Percentiles rank a stretch among this genome's conserved stretches.
Evolutionary conservation across 1,140 invertebrate genomes (phyloP).

Genomic region (Plectrocnemia conspersa): DNA sequence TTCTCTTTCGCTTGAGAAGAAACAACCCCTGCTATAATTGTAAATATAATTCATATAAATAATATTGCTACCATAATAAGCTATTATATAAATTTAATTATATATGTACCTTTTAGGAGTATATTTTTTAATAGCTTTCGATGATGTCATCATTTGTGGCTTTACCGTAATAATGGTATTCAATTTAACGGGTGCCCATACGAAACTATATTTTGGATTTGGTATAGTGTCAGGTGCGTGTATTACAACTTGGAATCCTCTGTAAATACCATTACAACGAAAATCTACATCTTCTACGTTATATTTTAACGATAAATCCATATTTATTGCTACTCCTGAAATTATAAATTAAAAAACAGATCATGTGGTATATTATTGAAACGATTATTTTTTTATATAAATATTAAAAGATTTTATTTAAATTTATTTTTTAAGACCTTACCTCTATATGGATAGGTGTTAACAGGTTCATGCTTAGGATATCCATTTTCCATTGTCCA

Average conservation of each 20-base stretch:
- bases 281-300: slow-evolving; percentile 1
- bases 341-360: neutral
- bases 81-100: no score
- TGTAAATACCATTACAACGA: neutral
- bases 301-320: neutral
- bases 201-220: slow-evolving; percentile 54
- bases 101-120: slow-evolving; percentile 44
- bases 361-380: no score
- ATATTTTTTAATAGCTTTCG: slow-evolving; percentile 51
- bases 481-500: slow-evolving; percentile 62
- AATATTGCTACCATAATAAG: no score
- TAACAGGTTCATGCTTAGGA: slow-evolving; percentile 42
- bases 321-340: neutral
- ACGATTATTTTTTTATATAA: no score
- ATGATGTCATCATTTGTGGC: slow-evolving; percentile 60
- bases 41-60: neutral
- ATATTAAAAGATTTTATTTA: neutral
- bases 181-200: slow-evolving; percentile 54
- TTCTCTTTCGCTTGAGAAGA: neutral
- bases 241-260: slow-evolving; percentile 49
- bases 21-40: slow-evolving; percentile 8
- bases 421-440: slow-evolving; percentile 40
- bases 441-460: slow-evolving; percentile 53
- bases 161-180: slow-evolving; percentile 56
- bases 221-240: slow-evolving; percentile 58